Evolutionary conservation across 2,888 invertebrate genomes (phyloP).

Genomic region (Gari tellinella): DNA sequence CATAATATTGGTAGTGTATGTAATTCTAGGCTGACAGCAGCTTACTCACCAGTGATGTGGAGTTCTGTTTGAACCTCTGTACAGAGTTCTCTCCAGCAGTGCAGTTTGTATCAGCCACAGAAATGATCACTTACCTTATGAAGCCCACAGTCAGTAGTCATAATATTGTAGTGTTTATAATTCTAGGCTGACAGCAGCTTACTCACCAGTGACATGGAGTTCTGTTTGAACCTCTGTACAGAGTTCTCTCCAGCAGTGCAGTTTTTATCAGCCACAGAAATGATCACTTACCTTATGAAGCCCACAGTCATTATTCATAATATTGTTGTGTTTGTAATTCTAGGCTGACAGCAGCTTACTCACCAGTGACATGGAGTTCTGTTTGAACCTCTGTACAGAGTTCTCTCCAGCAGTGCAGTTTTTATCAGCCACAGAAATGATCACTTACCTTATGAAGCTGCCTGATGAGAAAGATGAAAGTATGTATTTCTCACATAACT

Average conservation of each 20-base stretch:
- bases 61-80: constrained; percentile 74
- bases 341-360: neutral
- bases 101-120: constrained; percentile 62
- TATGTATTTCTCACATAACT: no score
- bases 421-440: constrained; percentile 55
- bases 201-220: constrained; percentile 76
- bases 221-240: constrained; percentile 71
- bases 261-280: constrained; percentile 58
- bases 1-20: no score
- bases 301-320: no score
- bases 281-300: constrained; percentile 65
- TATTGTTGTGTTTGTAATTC: no score
- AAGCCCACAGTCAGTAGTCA: no score
- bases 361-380: constrained; percentile 73
- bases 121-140: constrained; percentile 66
- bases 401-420: constrained; percentile 70
- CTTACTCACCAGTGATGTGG: constrained; percentile 73
- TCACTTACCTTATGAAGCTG: constrained; percentile 68
- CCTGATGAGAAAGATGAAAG: constrained; percentile 75
- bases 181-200: no score
- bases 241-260: constrained; percentile 70
- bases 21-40: no score
- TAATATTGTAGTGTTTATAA: no score
- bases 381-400: constrained; percentile 69
- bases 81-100: constrained; percentile 68